Conservation (phyloP, 2,113 vertebrate genomes). For the Sorex fumeus region DNA sequence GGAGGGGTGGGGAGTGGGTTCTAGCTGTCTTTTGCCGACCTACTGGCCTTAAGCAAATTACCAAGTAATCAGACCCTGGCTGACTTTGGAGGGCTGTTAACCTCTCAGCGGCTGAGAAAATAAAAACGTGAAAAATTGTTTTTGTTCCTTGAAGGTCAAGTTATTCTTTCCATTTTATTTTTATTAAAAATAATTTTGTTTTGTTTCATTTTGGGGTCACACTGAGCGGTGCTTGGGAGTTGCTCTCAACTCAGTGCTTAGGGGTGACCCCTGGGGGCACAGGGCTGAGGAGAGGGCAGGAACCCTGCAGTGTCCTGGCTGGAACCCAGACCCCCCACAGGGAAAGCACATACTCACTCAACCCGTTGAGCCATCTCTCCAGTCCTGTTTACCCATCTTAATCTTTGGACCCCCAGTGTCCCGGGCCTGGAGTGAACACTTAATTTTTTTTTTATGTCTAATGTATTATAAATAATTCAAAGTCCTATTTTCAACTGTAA, state of each 20-base stretch:
- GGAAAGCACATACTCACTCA: too few species aligned
- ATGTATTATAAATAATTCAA: constrained; percentile 54
- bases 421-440: not conserved
- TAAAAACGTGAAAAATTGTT: not conserved
- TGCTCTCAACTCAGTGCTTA: too few species aligned
- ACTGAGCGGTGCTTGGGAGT: too few species aligned
- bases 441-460: constrained; percentile 29
- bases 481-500: constrained; percentile 51
- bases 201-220: too few species aligned
- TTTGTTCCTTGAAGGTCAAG: constrained; percentile 10
- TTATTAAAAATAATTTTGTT: too few species aligned
- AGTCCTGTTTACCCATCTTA: not conserved
- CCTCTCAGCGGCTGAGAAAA: constrained; percentile 30
- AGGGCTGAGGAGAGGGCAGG: too few species aligned
- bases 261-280: too few species aligned
- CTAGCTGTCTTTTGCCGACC: not conserved
- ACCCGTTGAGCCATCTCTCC: too few species aligned
- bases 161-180: not conserved
- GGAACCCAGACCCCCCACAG: too few species aligned
- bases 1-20: not conserved
- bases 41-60: not conserved
- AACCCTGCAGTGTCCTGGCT: too few species aligned
- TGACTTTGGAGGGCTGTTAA: not conserved
- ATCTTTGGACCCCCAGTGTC: constrained; percentile 38
- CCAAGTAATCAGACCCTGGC: not conserved